phyloP scores from a whole-genome alignment of 2,113 vertebrate species.

The Perccottus glenii region DNA sequence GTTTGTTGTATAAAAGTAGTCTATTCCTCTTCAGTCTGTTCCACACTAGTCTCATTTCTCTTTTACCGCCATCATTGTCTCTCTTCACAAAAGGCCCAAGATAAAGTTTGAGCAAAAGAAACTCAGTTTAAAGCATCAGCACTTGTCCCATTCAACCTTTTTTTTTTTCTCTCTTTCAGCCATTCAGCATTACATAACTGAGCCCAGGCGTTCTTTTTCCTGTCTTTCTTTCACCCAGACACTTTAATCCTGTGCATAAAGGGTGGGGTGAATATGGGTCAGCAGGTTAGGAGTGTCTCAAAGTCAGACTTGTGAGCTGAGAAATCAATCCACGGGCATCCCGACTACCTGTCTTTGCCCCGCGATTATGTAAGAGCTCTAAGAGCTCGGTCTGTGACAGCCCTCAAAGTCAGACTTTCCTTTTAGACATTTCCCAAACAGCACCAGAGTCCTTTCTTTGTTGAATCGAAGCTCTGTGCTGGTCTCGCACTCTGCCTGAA shows the following conservation, averaged over 20 bases:
- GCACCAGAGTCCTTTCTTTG: not conserved
- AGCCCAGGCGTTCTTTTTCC: constrained; percentile 65
- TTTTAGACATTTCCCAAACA: constrained; percentile 6
- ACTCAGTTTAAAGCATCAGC: constrained; percentile 44
- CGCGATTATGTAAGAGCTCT: constrained; percentile 80
- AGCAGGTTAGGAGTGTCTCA: constrained; percentile 82
- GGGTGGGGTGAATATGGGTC: constrained; percentile 81
- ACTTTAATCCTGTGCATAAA: constrained; percentile 74
- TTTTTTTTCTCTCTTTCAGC: constrained; percentile 56
- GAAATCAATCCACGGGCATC: constrained; percentile 67
- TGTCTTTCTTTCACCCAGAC: constrained; percentile 73
- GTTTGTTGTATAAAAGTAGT: not conserved
- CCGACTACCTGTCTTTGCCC: constrained; percentile 68
- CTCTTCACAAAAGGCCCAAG: constrained; percentile 12
- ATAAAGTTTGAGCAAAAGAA: constrained; percentile 35
- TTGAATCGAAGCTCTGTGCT: not conserved
- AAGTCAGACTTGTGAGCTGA: constrained; percentile 68
- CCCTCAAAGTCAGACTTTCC: constrained; percentile 65
- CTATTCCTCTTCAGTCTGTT: not conserved
- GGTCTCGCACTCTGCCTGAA: not conserved
- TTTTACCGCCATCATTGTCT: not conserved
- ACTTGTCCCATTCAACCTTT: constrained; percentile 60
- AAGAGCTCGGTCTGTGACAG: constrained; percentile 72
- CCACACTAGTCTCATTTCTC: not conserved
- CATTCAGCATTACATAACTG: constrained; percentile 82